Percentiles rank a stretch among this genome's conserved stretches.
Evolutionary conservation across 2,888 invertebrate genomes (phyloP).

Genomic region (Leucozona laternaria): DNA sequence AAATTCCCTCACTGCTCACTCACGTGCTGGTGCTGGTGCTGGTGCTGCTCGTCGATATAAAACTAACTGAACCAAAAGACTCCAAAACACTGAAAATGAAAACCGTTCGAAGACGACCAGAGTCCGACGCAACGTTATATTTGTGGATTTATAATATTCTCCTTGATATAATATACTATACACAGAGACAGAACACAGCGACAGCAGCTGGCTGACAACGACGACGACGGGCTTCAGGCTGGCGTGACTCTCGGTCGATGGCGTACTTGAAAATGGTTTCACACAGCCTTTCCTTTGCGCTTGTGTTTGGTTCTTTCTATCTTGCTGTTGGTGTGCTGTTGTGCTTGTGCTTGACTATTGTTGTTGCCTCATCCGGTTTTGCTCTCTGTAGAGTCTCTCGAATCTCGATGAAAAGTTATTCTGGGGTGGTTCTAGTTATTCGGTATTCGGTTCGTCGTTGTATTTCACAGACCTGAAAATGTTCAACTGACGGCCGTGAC

Average conservation of each 20-base stretch:
- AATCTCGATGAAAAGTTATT: conserved; percentile 52
- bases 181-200: conserved; percentile 50
- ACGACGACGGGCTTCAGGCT: conserved; percentile 71
- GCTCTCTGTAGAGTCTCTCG: conserved; percentile 72
- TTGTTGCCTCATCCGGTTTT: conserved; percentile 74
- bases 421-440: conserved; percentile 72
- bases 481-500: conserved; percentile 67
- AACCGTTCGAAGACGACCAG: conserved; percentile 58
- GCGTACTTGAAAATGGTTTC: conserved; percentile 75
- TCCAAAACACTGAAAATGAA: conserved; percentile 71
- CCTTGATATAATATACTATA: conserved; percentile 56
- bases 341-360: conserved; percentile 40
- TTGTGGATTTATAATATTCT: conserved; percentile 61
- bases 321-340: conserved; percentile 28
- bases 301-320: conserved; percentile 56
- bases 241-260: conserved; percentile 74
- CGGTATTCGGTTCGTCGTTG: conserved; percentile 48
- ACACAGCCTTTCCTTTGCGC: conserved; percentile 68
- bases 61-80: conserved; percentile 69
- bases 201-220: conserved; percentile 38
- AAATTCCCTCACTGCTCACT: conserved; percentile 46
- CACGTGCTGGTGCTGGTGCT: conserved; percentile 27
- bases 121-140: conserved; percentile 48
- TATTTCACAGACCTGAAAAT: conserved; percentile 66
- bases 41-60: conserved; percentile 49